phyloP scores from a whole-genome alignment of 2,113 vertebrate genomes.

The Xiphorhynchus elegans region DNA sequence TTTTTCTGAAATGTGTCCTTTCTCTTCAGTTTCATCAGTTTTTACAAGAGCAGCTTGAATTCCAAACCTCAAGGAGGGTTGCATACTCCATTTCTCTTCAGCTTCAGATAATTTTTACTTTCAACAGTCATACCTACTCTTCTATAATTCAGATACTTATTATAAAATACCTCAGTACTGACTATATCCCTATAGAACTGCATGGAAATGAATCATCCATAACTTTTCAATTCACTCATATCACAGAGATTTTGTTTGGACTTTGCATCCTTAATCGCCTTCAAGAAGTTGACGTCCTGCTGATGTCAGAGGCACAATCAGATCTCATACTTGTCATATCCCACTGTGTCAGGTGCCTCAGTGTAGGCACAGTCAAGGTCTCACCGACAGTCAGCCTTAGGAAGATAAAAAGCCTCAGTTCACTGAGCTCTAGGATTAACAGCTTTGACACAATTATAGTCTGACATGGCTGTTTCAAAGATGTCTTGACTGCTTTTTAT shows the following conservation, averaged over 20 bases:
- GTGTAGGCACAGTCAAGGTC: background rate
- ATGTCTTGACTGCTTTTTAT: background rate
- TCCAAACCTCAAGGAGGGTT: background rate
- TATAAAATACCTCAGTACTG: background rate
- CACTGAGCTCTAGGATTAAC: background rate
- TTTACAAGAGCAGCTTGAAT: background rate
- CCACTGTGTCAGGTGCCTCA: fast-evolving
- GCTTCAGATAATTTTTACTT: background rate
- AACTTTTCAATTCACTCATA: background rate
- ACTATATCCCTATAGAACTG: background rate
- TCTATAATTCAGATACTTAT: background rate
- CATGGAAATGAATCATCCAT: background rate
- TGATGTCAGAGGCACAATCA: background rate
- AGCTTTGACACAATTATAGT: background rate
- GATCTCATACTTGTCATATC: background rate
- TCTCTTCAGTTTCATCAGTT: background rate
- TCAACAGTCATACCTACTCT: background rate
- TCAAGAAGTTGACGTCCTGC: background rate
- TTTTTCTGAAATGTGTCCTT: background rate
- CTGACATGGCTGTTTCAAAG: background rate
- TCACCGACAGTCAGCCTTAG: background rate
- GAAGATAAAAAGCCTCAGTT: background rate
- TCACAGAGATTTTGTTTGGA: background rate
- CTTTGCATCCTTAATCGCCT: background rate
- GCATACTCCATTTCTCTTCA: background rate